These are phyloP conservation scores for Drosophila carrolli DNA, from an alignment of 1,140 invertebrate genomes.

Conservation along the genomic window DNA sequence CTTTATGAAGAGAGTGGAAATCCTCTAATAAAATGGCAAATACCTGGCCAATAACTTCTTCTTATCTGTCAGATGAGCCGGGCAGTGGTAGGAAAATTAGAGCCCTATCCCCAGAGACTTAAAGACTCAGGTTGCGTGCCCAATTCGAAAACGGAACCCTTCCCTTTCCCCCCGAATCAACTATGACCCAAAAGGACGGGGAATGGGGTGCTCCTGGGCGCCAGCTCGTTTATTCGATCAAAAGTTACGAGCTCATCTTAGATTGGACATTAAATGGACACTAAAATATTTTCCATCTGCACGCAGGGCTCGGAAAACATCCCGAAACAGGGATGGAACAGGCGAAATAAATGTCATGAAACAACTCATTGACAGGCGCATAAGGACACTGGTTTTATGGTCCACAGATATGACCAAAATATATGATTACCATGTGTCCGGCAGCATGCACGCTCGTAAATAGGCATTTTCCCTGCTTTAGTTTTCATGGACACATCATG, in stretches of 20 bases:
- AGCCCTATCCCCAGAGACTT: constrained; percentile 72
- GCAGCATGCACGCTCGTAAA: constrained; percentile 82
- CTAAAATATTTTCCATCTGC: constrained; percentile 84
- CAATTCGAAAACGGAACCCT: constrained; percentile 38
- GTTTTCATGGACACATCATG: constrained; percentile 53
- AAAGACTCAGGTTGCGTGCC: constrained; percentile 61
- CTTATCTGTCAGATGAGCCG: constrained; percentile 70
- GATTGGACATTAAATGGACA: constrained; percentile 85
- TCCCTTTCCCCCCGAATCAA: constrained; percentile 17
- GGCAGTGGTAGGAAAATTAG: constrained; percentile 79
- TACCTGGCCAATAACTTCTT: constrained; percentile 81
- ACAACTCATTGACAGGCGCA: constrained; percentile 84
- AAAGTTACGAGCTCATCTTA: constrained; percentile 84
- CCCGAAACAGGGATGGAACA: constrained; percentile 44
- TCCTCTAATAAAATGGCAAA: constrained; percentile 76
- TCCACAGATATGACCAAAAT: constrained; percentile 84
- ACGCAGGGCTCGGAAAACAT: constrained; percentile 60
- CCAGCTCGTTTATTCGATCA: constrained; percentile 81
- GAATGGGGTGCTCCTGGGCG: constrained; percentile 16
- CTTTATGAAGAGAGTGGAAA: constrained; percentile 14
- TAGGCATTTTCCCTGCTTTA: constrained; percentile 84
- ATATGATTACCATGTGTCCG: constrained; percentile 85
- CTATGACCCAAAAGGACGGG: constrained; percentile 22
- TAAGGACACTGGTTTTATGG: constrained; percentile 85
- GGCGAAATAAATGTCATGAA: constrained; percentile 84